Evolutionary conservation across 2,888 invertebrate genomes (phyloP), one percentile per base, ranked within the genome.

Genomic region (Glyphotaelius pellucidus): DNA sequence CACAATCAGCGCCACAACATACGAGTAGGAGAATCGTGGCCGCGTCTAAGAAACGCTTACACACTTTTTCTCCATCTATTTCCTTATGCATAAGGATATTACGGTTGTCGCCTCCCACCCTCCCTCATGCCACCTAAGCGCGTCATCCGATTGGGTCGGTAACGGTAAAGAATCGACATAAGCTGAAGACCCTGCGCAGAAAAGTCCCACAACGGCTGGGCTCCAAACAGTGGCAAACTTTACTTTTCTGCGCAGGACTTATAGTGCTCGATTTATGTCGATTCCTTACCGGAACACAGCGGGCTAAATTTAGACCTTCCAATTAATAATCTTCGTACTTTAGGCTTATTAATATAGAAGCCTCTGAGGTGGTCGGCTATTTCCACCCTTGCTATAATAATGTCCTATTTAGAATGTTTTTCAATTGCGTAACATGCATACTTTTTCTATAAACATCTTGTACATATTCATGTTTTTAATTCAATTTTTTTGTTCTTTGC

Each of bases 401-500:
- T 67, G 52, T n/a, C 25, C 19, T 19, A 19, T 25, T 19, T 19
- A 5, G 19, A 19, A 25, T 19, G 25, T 52, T 5, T 52, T 52
- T 25, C n/a, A 4, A 19, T 14, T 47, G 2, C 14, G 2, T 19
- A 19, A 19, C 19, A 15, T 67, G 19, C 19, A 67, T 25, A 15
- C 25, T 19, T 67, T n/a, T 15, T 67, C n/a, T n/a, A n/a, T 67
- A 67, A 67, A 25, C 1, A 25, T 9, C 7, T 25, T 67, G 9
- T 67, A 9, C 47, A 47, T 0, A 2, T 47, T 14, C 9, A 67
- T 67, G 25, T 25, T 35, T 83, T 35, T 35, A 83, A 83, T 83
- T 15, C 11, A 9, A 25, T 67, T n/a, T n/a, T 88, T 79, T 38
- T 89, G 25, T 79, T 89, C 80, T 38, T 89, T 89, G 25, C 88